Base-by-base conservation (phyloP, 2,888 invertebrate genomes). In the Smittia aterrima region DNA sequence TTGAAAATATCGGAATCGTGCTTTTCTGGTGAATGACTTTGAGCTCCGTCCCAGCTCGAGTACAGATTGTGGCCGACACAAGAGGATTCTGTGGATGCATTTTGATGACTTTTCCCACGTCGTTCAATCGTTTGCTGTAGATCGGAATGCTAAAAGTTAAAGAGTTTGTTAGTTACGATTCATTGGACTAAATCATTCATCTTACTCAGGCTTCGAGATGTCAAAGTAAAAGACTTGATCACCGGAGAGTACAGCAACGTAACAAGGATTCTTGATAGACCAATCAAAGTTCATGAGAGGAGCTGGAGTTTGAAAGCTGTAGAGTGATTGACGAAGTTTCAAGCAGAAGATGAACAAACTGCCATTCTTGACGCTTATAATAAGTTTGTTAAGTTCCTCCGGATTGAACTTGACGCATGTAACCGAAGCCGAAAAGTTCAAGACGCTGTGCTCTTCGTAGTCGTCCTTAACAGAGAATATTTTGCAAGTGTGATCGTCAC, bases 201-300 rank as follows among this genome's bases (percentile, higher is more conserved):
- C 68, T 68, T 47, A 68, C 54, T 70, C 70, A n/a, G 70, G 70
- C n/a, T 70, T 70, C 9, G 70, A 53, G 25, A 70, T 54, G 27
- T 70, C 70, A 11, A 53, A 54, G 16, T 70, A 70, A 20, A 70
- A 70, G 13, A 70, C 20, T 27, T 70, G 70, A 16, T 70, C 70
- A 16, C 22, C 25, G 11, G 70, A 47, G 1, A 70, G 16, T 0
- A 41, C 70, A 32, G 70, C 70, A 2, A 70, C 70, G 25, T 53
- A 41, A 7, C 70, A 53, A 22, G 70, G 70, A 32, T 70, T 70
- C 7, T 70, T 70, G 6, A 54, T 18, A 0, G 53, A 54, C 70
- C 70, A 70, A n/a, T 70, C 70, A 18, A 70, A 54, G 20, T 20
- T 1, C 70, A 70, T 70, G 0, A 70, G 54, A 6, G 70, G 70